phyloP scores from a whole-genome alignment of 2,888 invertebrate genomes.

The Archips xylosteana region DNA sequence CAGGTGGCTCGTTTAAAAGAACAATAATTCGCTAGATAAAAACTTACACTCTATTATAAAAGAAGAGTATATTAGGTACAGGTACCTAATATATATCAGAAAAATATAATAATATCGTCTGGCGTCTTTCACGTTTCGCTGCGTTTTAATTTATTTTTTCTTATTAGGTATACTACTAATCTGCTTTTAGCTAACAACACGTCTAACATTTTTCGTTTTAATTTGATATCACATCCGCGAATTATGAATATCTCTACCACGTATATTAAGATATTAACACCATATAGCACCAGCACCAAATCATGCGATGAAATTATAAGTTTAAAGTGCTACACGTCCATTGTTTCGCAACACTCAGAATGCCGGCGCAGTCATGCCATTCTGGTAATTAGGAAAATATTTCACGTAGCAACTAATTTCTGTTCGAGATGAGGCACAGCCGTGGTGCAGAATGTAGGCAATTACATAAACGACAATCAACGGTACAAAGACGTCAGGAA shows the following conservation, averaged over 20 bases:
- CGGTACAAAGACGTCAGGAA: conserved; percentile 71
- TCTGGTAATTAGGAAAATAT: conserved; percentile 72
- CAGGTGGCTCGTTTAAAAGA: neutral
- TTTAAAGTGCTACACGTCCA: conserved; percentile 55
- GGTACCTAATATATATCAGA: neutral
- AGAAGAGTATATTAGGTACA: neutral
- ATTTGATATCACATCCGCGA: neutral
- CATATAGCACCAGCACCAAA: neutral
- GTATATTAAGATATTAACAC: neutral
- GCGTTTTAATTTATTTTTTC: conserved; percentile 31
- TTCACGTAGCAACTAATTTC: conserved; percentile 69
- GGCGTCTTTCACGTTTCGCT: conserved; percentile 13
- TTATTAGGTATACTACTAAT: neutral
- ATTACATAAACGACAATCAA: conserved; percentile 82
- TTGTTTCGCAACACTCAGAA: conserved; percentile 45
- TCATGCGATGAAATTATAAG: conserved; percentile 1
- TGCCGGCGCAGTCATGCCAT: conserved; percentile 15
- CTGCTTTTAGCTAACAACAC: neutral
- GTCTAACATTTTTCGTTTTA: neutral
- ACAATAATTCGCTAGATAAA: neutral
- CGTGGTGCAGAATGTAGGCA: conserved; percentile 71
- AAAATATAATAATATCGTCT: conserved; percentile 16
- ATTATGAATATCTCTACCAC: neutral
- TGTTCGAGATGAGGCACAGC: conserved; percentile 56
- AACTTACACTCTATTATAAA: conserved; percentile 5